Conservation (phyloP, 2,113 vertebrate genomes). For the Vicugna pacos region DNA sequence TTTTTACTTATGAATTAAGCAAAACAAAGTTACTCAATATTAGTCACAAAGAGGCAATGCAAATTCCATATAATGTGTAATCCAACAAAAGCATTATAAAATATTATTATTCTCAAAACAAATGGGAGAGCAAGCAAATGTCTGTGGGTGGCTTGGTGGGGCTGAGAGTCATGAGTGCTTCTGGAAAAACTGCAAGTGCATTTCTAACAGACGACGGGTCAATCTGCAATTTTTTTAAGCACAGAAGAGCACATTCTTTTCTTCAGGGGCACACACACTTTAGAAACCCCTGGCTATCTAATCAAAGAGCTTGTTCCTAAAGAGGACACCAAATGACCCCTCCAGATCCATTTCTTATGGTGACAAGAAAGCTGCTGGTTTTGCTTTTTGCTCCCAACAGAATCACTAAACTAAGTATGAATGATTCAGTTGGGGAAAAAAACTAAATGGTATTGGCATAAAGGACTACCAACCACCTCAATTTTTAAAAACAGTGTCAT, state of each 20-base stretch:
- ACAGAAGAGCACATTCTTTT: slow-evolving; percentile 3
- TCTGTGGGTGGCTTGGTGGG: slow-evolving; percentile 81
- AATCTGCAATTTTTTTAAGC: neutral
- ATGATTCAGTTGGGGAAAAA: slow-evolving; percentile 59
- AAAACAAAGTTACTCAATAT: slow-evolving; percentile 73
- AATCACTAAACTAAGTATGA: slow-evolving; percentile 57
- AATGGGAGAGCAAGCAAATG: slow-evolving; percentile 78
- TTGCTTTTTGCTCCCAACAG: slow-evolving; percentile 36
- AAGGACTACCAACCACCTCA: slow-evolving; percentile 26
- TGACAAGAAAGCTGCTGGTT: slow-evolving; percentile 54
- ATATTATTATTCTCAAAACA: slow-evolving; percentile 80
- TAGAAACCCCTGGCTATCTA: slow-evolving; percentile 16
- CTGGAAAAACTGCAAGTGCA: slow-evolving; percentile 74
- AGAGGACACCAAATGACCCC: neutral
- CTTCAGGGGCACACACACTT: neutral
- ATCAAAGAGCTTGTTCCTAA: neutral
- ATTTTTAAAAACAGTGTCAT: slow-evolving; percentile 47
- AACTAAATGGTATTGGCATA: slow-evolving; percentile 57
- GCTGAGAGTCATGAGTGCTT: slow-evolving; percentile 60
- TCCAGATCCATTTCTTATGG: neutral
- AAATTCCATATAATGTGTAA: slow-evolving; percentile 73
- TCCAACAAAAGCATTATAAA: slow-evolving; percentile 81
- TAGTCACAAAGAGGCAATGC: slow-evolving; percentile 76
- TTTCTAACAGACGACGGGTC: slow-evolving; percentile 74
- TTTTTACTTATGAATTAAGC: slow-evolving; percentile 75